These are phyloP conservation scores for Bagarius yarrelli DNA, from an alignment of 2,113 vertebrate genomes.

Conservation along the genomic window DNA sequence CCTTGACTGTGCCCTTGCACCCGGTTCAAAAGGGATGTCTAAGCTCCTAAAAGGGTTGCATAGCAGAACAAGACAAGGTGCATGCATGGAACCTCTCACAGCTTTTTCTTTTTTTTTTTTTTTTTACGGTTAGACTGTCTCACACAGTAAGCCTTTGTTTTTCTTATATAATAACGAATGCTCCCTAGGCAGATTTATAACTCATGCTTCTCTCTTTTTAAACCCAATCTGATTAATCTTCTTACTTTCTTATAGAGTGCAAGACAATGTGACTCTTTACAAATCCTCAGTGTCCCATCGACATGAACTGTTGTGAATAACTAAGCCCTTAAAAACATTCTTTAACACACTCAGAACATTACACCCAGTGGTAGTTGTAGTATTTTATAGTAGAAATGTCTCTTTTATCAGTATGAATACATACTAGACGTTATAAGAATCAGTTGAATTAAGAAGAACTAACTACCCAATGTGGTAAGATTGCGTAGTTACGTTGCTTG, in stretches of 20 bases:
- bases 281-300: not conserved
- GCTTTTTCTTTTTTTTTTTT: not conserved
- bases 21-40: slow-evolving; percentile 51
- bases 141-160: slow-evolving; percentile 30
- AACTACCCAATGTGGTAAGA: not conserved
- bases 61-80: slow-evolving; percentile 41
- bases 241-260: not conserved
- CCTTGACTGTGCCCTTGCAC: slow-evolving; percentile 13
- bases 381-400: not conserved
- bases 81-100: not conserved
- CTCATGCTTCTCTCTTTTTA: not conserved
- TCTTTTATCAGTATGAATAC: not conserved
- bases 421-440: not conserved
- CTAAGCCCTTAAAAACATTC: not conserved
- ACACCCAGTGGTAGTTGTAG: no score
- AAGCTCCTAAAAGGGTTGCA: slow-evolving; percentile 49
- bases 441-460: no score
- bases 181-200: slow-evolving; percentile 20
- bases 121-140: not conserved
- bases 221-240: not conserved
- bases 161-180: slow-evolving; percentile 6
- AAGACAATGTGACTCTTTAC: not conserved
- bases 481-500: no score
- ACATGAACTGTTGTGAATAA: not conserved
- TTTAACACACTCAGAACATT: not conserved